Percentiles rank a stretch among this genome's conserved stretches.
Evolutionary conservation across 2,797 vertebrate species (phyloP).

Genomic region (Varecia variegata): DNA sequence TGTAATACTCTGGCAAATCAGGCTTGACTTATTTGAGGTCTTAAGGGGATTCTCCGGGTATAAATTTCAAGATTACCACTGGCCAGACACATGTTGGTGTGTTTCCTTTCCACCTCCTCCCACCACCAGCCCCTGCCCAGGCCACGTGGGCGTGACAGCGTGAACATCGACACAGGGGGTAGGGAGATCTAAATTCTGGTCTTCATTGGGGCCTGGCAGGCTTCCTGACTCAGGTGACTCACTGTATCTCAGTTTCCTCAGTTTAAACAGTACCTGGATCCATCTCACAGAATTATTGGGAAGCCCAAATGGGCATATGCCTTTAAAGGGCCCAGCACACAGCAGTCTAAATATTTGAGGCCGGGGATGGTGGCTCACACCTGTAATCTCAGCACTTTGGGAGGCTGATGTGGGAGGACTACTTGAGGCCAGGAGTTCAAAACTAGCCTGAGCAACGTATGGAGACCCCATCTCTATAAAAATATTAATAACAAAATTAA

Average conservation of each 20-base stretch:
- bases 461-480: background rate
- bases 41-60: background rate
- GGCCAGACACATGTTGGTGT: no score
- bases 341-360: no score
- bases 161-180: background rate
- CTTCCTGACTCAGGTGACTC: no score
- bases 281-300: background rate
- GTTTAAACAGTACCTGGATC: background rate
- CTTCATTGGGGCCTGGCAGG: background rate
- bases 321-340: background rate
- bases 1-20: no score
- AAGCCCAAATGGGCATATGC: no score
- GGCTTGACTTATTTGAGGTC: background rate
- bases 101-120: no score
- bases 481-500: background rate
- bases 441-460: background rate
- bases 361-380: background rate
- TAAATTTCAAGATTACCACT: background rate
- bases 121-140: fast-evolving
- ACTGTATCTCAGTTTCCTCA: background rate
- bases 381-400: background rate
- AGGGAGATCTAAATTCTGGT: background rate
- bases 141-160: no score
- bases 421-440: background rate
- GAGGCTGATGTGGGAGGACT: background rate